Evolutionary conservation across 35 echinoderm and acorn worm genomes (phyloP), one percentile per base, ranked within the genome.

Genomic region (Hemicentrotus pulcherrimus): DNA sequence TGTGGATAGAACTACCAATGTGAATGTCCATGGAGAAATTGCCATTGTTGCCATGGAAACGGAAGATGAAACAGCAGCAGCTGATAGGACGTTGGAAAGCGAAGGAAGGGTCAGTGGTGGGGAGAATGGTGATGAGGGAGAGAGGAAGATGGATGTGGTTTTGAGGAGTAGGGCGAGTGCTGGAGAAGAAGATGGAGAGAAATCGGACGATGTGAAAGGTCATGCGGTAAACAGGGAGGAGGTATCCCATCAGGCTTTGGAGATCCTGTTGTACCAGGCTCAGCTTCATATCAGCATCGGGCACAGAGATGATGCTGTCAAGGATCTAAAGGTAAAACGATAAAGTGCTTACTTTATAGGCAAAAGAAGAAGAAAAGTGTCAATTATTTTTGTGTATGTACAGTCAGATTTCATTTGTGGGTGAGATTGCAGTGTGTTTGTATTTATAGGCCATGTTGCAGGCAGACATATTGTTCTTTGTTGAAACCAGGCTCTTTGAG

Each of bases 241-340:
- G 47, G 13, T 50, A 31, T 93, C 91, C 32, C 91, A 93, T 58
- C 91, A 93, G 46, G 30, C 11, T 33, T 47, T 93, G 91, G 91
- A 93, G 48, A 93, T 93, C 48, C 91, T 93, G 91, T 58, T 93
- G 91, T 93, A 93, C 31, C 15, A 58, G 91, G 46, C 91, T 2
- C 91, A 93, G 24, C 46, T 93, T 18, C 45, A 50, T 4, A 24
- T 93, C 32, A 93, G 13, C 22, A 58, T 31, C 9, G 91, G 91
- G 5, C 45, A 93, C 14, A 47, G 31, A 58, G 46, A 31, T n/a
- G 46, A 47, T 48, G 91, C 91, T 13, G 6, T 58, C n/a, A 31
- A 93, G 5, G 28, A 24, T n/a, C 48, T 93, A 6, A 48, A 48
- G 91, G 91, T 93, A 58, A 93, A 22, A 11, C 0, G 31, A 31